A percentile compares a stretch with the other conserved stretches of the same genome.
phyloP scores from a whole-genome alignment of 1,140 invertebrate genomes.

The Drosophila bifasciata region DNA sequence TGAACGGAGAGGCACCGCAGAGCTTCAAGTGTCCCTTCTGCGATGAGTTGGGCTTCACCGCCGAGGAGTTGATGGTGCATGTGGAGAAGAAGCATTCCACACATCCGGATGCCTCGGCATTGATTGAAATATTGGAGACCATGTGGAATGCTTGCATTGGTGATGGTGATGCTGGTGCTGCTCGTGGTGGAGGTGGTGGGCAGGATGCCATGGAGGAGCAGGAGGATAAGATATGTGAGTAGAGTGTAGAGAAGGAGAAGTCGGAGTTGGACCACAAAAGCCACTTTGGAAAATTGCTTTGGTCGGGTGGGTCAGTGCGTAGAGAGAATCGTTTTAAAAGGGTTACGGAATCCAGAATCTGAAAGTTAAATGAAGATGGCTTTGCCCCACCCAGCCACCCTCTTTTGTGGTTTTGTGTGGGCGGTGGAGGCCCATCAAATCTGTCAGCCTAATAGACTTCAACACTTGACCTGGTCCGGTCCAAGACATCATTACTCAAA shows the following conservation, averaged over 20 bases:
- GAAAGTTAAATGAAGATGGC: conserved; percentile 48
- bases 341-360: conserved; percentile 31
- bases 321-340: conserved; percentile 23
- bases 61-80: conserved; percentile 46
- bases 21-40: conserved; percentile 57
- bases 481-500: conserved; percentile 25
- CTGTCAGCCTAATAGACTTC: conserved; percentile 17
- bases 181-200: background rate
- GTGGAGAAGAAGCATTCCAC: conserved; percentile 31
- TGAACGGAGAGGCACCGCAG: conserved; percentile 48
- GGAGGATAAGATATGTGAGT: conserved; percentile 43
- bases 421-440: background rate
- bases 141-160: conserved; percentile 9
- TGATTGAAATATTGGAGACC: conserved; percentile 39
- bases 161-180: background rate
- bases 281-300: conserved; percentile 47
- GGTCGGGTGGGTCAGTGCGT: background rate
- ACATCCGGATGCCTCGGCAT: conserved; percentile 32
- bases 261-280: conserved; percentile 22
- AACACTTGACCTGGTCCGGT: conserved; percentile 11
- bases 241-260: conserved; percentile 13
- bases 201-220: background rate
- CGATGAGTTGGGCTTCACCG: conserved; percentile 40
- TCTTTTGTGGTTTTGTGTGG: conserved; percentile 1
- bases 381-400: background rate